Evolutionary conservation across 2,888 invertebrate species (phyloP).

Genomic region (Heliconius charithonia): DNA sequence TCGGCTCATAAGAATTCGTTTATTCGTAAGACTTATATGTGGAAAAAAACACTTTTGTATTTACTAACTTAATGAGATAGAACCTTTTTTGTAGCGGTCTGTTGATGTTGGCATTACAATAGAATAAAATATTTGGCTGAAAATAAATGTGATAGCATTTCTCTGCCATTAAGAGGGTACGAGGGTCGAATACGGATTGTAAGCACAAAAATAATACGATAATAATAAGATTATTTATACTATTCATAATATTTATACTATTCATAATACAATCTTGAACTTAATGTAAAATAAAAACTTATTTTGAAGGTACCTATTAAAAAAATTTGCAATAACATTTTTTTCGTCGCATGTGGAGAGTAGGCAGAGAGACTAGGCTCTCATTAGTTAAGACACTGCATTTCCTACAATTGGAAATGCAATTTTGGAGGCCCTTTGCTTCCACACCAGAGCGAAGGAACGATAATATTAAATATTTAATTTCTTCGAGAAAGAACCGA

Average conservation of each 20-base stretch:
- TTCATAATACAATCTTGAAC: no score
- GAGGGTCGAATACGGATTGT: constrained; percentile 59
- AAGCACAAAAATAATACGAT: constrained; percentile 11
- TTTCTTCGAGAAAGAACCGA: no score
- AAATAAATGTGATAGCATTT: constrained; percentile 53
- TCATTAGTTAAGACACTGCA: no score
- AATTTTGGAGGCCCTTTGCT: no score
- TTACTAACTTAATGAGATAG: constrained; percentile 8
- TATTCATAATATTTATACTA: neutral
- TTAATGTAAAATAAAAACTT: no score
- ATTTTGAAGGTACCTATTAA: no score
- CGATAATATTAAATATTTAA: no score
- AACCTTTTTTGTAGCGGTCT: constrained; percentile 9
- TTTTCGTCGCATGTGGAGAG: no score
- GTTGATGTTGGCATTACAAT: neutral
- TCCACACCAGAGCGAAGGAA: no score
- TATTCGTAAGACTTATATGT: neutral
- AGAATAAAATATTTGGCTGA: constrained; percentile 9
- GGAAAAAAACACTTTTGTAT: constrained; percentile 9
- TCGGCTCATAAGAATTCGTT: constrained; percentile 15
- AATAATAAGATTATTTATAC: constrained; percentile 26
- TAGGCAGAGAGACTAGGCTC: no score
- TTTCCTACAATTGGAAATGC: no score
- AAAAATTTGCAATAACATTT: no score
- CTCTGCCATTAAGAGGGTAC: constrained; percentile 54